phyloP scores from a whole-genome alignment of 2,797 vertebrate genomes.

The Miichthys miiuy region DNA sequence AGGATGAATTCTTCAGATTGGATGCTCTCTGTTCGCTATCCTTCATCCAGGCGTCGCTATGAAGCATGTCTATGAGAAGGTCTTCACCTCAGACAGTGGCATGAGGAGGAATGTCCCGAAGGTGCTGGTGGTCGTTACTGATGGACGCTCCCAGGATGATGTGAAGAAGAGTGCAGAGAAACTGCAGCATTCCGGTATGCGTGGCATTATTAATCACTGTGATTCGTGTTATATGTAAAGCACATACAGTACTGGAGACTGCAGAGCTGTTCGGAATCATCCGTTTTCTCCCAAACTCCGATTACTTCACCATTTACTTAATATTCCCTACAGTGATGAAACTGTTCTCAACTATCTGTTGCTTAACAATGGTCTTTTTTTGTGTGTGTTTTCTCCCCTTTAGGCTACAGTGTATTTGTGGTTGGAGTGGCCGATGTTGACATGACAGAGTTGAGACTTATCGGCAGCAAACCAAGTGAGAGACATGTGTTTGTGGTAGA shows the following conservation, averaged over 20 bases:
- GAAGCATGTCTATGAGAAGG: conserved; percentile 94
- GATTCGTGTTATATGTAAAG: background rate
- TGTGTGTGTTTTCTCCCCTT: conserved; percentile 39
- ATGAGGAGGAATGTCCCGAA: conserved; percentile 97
- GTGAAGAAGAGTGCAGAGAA: conserved; percentile 93
- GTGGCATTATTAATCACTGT: background rate
- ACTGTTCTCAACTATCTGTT: conserved; percentile 15
- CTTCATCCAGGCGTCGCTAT: conserved; percentile 88
- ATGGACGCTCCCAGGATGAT: conserved; percentile 97
- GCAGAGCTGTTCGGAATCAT: conserved; percentile 28
- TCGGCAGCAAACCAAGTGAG: conserved; percentile 97
- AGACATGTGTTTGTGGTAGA: conserved; percentile 97
- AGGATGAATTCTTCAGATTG: background rate
- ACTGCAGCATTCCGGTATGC: conserved; percentile 94
- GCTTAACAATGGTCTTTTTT: conserved; percentile 51
- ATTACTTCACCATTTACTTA: conserved; percentile 28
- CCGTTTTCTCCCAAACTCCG: background rate
- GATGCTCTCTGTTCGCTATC: background rate
- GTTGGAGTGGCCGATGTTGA: conserved; percentile 97
- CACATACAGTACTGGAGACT: background rate
- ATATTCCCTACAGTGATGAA: conserved; percentile 28
- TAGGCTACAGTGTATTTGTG: conserved; percentile 98
- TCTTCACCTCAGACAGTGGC: conserved; percentile 93
- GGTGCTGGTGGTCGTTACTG: conserved; percentile 97
- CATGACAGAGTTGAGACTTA: conserved; percentile 91